A percentile compares a stretch with the other conserved stretches of the same genome.
Conservation (phyloP, 1,140 invertebrate species). For the Thaumatotibia leucotreta region DNA sequence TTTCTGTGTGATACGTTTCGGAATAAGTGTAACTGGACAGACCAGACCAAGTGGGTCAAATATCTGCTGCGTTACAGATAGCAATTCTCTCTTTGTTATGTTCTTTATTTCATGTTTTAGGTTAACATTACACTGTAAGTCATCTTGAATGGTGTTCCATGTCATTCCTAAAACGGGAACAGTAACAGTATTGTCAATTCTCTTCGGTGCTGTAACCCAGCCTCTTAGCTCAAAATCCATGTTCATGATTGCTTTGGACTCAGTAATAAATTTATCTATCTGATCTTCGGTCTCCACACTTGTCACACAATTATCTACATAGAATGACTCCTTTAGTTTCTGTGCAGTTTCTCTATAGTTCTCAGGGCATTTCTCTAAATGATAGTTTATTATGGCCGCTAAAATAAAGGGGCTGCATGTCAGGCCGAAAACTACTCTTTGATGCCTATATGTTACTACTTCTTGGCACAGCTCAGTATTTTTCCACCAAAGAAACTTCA, state of each 20-base stretch:
- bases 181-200: too few relatives aligned
- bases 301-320: constrained; percentile 16
- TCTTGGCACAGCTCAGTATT: constrained; percentile 12
- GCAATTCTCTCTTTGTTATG: background rate
- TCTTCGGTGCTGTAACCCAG: background rate
- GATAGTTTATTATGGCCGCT: background rate
- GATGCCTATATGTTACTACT: constrained; percentile 24
- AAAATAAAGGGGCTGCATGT: constrained; percentile 19
- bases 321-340: constrained; percentile 14
- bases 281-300: background rate
- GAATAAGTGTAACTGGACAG: background rate
- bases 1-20: background rate
- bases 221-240: constrained; percentile 10
- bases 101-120: background rate
- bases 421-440: constrained; percentile 27
- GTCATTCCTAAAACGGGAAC: background rate
- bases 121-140: background rate
- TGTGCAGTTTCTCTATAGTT: background rate
- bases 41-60: background rate
- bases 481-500: constrained; percentile 51
- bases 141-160: background rate
- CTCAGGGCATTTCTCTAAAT: background rate
- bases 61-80: background rate
- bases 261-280: constrained; percentile 10
- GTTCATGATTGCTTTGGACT: constrained; percentile 4